phyloP scores from a whole-genome alignment of 2,113 vertebrate species.

The Phalacrocorax pelagicus region DNA sequence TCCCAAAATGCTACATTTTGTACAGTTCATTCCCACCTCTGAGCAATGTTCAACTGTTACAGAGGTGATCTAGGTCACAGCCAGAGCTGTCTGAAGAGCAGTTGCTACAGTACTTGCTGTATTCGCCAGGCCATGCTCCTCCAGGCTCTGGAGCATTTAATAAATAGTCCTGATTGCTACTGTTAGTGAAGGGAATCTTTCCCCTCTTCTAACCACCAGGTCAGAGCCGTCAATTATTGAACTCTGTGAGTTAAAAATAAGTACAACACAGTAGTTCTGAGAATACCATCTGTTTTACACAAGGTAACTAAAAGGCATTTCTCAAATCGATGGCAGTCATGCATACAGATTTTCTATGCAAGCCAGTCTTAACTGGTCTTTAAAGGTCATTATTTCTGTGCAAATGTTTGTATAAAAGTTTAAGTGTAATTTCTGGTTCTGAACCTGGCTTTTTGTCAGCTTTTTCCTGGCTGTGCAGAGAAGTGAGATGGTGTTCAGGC shows the following conservation, averaged over 20 bases:
- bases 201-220: background rate
- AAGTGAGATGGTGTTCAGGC: background rate
- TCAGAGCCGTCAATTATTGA: background rate
- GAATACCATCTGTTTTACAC: background rate
- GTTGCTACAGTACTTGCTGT: background rate
- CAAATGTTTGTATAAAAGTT: background rate
- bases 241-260: background rate
- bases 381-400: background rate
- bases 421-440: background rate
- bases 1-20: background rate
- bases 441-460: background rate
- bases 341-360: background rate
- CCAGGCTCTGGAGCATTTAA: background rate
- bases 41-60: background rate
- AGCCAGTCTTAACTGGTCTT: background rate
- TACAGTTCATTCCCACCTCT: background rate
- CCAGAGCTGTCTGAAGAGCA: background rate
- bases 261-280: background rate
- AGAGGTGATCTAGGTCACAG: background rate
- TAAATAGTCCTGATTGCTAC: background rate
- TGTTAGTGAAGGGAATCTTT: background rate
- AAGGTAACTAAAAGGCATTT: background rate
- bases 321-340: background rate
- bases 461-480: background rate
- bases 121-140: background rate